These are phyloP conservation scores for Hycleus cichorii DNA, from an alignment of 1,140 invertebrate species.

Conservation along the genomic window DNA sequence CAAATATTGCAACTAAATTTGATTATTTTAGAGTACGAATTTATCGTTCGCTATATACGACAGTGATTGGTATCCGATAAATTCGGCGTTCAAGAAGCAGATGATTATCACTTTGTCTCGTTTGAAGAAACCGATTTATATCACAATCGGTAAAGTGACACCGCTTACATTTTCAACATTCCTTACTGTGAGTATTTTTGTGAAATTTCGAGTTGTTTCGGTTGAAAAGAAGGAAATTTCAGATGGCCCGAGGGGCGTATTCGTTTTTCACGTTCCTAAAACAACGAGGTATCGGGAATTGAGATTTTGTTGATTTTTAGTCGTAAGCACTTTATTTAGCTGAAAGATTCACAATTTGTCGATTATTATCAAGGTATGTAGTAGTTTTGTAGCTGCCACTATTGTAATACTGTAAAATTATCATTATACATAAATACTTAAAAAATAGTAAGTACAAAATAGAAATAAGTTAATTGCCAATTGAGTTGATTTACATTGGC, in stretches of 20 bases:
- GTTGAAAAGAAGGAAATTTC: background rate
- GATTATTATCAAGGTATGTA: background rate
- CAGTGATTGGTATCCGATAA: constrained; percentile 30
- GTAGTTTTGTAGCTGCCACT: background rate
- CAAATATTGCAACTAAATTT: constrained; percentile 3
- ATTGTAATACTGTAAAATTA: too few relatives aligned
- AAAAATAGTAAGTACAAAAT: too few relatives aligned
- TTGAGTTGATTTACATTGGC: too few relatives aligned
- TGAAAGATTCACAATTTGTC: background rate
- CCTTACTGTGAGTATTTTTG: constrained; percentile 23
- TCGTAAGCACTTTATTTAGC: too few relatives aligned
- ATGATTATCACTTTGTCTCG: constrained; percentile 32
- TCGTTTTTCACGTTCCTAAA: constrained; percentile 9
- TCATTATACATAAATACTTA: too few relatives aligned
- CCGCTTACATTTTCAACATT: constrained; percentile 32
- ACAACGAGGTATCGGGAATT: background rate
- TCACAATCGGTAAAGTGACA: constrained; percentile 35
- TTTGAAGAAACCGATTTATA: constrained; percentile 29
- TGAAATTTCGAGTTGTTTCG: too few relatives aligned
- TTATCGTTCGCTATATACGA: constrained; percentile 25
- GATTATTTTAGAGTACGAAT: constrained; percentile 26
- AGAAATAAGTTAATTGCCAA: too few relatives aligned
- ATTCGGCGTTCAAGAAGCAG: constrained; percentile 25
- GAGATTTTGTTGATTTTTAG: background rate
- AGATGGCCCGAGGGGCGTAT: constrained; percentile 1